Evolutionary conservation across 1,140 invertebrate species (phyloP), one percentile per base, ranked within the genome.

Genomic region (Saxidomus purpurata): DNA sequence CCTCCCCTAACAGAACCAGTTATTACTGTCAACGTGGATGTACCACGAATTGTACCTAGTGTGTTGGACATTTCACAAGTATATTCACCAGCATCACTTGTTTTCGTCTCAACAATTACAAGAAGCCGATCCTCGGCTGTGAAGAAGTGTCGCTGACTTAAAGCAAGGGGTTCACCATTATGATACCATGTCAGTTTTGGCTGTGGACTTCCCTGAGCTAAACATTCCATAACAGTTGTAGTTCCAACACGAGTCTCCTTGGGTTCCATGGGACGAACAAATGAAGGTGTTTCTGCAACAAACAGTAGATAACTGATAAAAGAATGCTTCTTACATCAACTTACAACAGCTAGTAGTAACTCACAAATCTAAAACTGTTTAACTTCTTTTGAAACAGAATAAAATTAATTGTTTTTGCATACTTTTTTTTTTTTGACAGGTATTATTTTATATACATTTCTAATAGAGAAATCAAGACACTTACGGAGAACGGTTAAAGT

Each of bases 161-260:
- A 95, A 63, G 93, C 90, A 31, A 99, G 96, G 0, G 97, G 96
- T 81, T 97, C 96, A 36, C 97, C 97, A 96, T 99, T 97, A 96
- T 99, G 99, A 22, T 97, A 97, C 99, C 99, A 99, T 17, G 97
- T 97, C n/a, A 99, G 96, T 85, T 97, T 97, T 9, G 98, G 98
- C 94, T 97, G 97, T 4, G 98, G 98, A 40, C 97, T 98, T 0
- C 98, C 98, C 71, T 97, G 97, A 36, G 98, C 97, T 96, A 98
- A 97, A 95, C 98, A 99, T 94, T 98, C 97, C 43, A 99, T 94
- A 0, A 99, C 98, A 71, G 98, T 97, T 28, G 98, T 97, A 69
- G 97, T 97, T 0, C 98, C 98, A 97, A 43, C 96, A n/a, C 88
- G 97, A 0, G 97, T 97, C 96, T 98, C 97, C 94, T 98, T 98